A percentile compares a stretch with the other conserved stretches of the same genome.
Evolutionary conservation across 2,797 vertebrate species (phyloP).

Genomic region (Onychomys arenicola): DNA sequence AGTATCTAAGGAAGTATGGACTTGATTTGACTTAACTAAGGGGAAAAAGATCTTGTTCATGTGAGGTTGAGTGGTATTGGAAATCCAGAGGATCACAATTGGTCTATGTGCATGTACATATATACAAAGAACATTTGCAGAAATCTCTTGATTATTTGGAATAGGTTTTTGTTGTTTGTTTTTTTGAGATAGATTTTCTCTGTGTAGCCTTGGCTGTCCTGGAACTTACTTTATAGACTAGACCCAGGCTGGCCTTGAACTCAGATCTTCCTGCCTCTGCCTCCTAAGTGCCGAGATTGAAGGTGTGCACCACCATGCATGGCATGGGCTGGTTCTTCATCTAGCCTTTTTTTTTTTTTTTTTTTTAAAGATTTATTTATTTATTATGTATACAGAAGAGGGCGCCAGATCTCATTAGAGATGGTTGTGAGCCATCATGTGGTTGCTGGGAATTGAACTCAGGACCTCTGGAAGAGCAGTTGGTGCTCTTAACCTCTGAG

Average conservation of each 20-base stretch:
- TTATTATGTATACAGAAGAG: too few relatives aligned
- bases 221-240: not conserved
- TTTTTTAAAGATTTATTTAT: too few relatives aligned
- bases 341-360: slow-evolving; percentile 49
- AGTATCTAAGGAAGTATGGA: slow-evolving; percentile 25
- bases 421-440: too few relatives aligned
- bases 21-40: slow-evolving; percentile 5
- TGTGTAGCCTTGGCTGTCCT: not conserved
- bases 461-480: too few relatives aligned
- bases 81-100: not conserved
- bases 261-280: not conserved
- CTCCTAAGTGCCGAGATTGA: not conserved
- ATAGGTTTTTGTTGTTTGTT: not conserved
- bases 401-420: too few relatives aligned
- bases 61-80: not conserved
- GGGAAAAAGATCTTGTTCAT: slow-evolving; percentile 10
- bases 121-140: not conserved
- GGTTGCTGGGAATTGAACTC: too few relatives aligned
- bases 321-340: slow-evolving; percentile 1
- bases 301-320: not conserved
- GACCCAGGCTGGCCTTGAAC: not conserved
- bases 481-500: too few relatives aligned
- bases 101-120: not conserved
- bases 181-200: not conserved
- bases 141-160: slow-evolving; percentile 18